A percentile compares a stretch with the other conserved stretches of the same genome.
phyloP scores from a whole-genome alignment of 2,888 invertebrate species.

The Hemistola chrysoprasaria region DNA sequence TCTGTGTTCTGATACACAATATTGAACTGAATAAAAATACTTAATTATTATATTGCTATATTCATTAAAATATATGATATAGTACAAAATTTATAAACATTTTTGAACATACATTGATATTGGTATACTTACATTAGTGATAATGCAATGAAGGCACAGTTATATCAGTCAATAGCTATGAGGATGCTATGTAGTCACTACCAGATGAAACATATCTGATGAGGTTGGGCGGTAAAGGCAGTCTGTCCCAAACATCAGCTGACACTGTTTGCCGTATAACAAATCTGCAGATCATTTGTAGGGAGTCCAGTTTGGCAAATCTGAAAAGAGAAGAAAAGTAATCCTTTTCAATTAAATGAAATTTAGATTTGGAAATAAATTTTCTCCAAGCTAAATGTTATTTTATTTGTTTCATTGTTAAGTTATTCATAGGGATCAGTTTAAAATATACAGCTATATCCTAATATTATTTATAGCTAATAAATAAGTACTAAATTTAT shows the following conservation, averaged over 20 bases:
- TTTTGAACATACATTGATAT: constrained; percentile 29
- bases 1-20: no score
- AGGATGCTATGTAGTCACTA: constrained; percentile 76
- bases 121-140: constrained; percentile 32
- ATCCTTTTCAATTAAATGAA: no score
- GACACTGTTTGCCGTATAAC: constrained; percentile 87
- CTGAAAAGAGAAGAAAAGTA: constrained; percentile 77
- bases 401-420: no score
- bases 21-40: no score
- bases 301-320: constrained; percentile 85
- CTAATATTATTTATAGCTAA: no score
- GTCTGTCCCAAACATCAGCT: constrained; percentile 84
- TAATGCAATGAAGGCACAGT: constrained; percentile 50
- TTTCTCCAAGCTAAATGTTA: no score
- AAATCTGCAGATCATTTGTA: constrained; percentile 89
- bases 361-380: no score
- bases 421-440: no score
- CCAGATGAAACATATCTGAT: constrained; percentile 68
- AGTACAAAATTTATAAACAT: constrained; percentile 61
- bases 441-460: no score
- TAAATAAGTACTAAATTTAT: no score
- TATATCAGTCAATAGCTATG: constrained; percentile 42
- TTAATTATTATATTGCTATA: constrained; percentile 40
- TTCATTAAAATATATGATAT: constrained; percentile 56
- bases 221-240: constrained; percentile 84